These are phyloP conservation scores for Aix galericulata DNA, from an alignment of 2,113 vertebrate species.

Conservation along the genomic window DNA sequence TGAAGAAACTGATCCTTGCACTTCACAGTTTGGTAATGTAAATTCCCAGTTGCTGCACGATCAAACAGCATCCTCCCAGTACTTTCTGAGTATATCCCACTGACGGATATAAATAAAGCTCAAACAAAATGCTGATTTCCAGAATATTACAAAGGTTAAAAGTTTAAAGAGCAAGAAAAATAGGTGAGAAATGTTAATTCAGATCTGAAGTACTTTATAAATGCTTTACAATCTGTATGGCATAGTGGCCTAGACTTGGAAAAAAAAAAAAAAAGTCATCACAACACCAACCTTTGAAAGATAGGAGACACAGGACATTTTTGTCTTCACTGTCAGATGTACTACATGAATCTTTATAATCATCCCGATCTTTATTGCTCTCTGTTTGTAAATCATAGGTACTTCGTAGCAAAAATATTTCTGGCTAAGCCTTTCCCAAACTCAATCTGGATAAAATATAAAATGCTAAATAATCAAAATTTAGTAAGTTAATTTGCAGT, in stretches of 20 bases:
- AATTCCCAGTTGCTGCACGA: slow-evolving; percentile 60
- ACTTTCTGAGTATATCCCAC: slow-evolving; percentile 61
- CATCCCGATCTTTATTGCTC: neutral
- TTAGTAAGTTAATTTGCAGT: neutral
- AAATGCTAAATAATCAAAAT: neutral
- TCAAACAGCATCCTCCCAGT: slow-evolving; percentile 45
- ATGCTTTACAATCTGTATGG: slow-evolving; percentile 34
- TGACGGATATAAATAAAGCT: slow-evolving; percentile 59
- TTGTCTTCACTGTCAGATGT: neutral
- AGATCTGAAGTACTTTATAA: slow-evolving; percentile 30
- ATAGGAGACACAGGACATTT: neutral
- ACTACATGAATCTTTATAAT: neutral
- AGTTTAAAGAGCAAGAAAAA: slow-evolving; percentile 41
- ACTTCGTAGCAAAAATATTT: neutral
- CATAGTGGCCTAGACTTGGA: neutral
- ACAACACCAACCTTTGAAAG: slow-evolving; percentile 3
- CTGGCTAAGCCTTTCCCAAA: neutral
- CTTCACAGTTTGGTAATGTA: slow-evolving; percentile 48
- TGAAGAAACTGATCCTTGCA: slow-evolving; percentile 49
- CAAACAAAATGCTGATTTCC: slow-evolving; percentile 60
- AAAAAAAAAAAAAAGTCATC: neutral
- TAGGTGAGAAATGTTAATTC: slow-evolving; percentile 56
- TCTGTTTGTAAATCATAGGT: neutral
- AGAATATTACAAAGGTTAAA: slow-evolving; percentile 61
- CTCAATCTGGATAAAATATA: neutral